phyloP scores from a whole-genome alignment of 2,888 invertebrate species.

The Oasisia sp. region DNA sequence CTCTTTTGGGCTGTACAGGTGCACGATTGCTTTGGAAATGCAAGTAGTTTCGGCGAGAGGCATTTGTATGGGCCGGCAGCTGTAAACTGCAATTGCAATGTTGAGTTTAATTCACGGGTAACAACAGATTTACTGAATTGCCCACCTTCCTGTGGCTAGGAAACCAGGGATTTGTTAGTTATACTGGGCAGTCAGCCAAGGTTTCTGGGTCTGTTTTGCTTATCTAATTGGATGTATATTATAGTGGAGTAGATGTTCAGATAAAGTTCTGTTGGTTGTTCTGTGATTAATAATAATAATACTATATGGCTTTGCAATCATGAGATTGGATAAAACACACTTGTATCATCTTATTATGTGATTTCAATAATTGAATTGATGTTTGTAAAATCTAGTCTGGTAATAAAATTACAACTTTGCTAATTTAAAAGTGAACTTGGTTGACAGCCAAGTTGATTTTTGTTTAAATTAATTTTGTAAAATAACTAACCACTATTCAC shows the following conservation, averaged over 20 bases:
- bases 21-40: slow-evolving; percentile 10
- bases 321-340: too few relatives aligned
- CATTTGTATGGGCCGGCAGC: not conserved
- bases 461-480: too few relatives aligned
- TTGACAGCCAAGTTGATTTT: too few relatives aligned
- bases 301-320: too few relatives aligned
- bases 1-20: not conserved
- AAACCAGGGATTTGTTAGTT: not conserved
- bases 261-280: not conserved
- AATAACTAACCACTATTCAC: too few relatives aligned
- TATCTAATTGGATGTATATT: not conserved
- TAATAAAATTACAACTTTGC: too few relatives aligned
- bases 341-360: too few relatives aligned
- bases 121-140: not conserved
- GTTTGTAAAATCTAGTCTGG: too few relatives aligned
- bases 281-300: too few relatives aligned
- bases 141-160: not conserved
- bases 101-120: not conserved
- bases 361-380: too few relatives aligned
- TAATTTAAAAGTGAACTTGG: too few relatives aligned
- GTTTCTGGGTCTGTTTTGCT: not conserved
- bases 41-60: not conserved
- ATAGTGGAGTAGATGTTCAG: not conserved
- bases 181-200: not conserved
- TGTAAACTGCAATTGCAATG: not conserved